Conservation (phyloP, 2,113 vertebrate genomes). For the Planiliza haematocheilus region DNA sequence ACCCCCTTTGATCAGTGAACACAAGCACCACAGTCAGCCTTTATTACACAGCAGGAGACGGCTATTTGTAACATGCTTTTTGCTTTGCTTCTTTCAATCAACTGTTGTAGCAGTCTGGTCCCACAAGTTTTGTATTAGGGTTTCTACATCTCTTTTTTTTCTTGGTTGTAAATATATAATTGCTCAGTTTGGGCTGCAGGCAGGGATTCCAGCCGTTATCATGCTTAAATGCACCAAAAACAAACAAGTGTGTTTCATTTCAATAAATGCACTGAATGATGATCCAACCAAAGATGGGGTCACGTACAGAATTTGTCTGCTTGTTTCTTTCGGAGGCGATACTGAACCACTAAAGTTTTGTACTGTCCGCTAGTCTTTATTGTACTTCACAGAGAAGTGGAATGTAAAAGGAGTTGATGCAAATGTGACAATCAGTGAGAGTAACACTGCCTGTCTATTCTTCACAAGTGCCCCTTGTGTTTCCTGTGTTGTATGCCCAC, state of each 20-base stretch:
- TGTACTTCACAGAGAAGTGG: conserved; percentile 35
- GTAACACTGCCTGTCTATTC: conserved; percentile 13
- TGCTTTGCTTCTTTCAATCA: conserved; percentile 48
- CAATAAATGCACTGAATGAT: conserved; percentile 69
- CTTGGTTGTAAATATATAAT: conserved; percentile 44
- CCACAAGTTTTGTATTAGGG: conserved; percentile 1
- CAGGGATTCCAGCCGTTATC: background rate
- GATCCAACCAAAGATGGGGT: background rate
- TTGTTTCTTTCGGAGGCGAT: conserved; percentile 16
- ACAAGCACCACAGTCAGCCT: conserved; percentile 38
- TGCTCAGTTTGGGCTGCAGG: conserved; percentile 30
- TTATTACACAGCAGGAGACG: conserved; percentile 43
- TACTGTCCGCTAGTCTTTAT: conserved; percentile 7
- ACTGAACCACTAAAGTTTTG: conserved; percentile 17
- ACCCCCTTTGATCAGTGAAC: conserved; percentile 53
- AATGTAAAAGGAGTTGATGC: conserved; percentile 24
- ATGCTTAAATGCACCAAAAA: conserved; percentile 42
- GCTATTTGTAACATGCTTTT: conserved; percentile 61
- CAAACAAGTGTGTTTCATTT: conserved; percentile 64
- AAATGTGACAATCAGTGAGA: conserved; percentile 36
- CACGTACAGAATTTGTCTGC: background rate
- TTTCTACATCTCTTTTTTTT: conserved; percentile 41
- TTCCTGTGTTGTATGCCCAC: conserved; percentile 48
- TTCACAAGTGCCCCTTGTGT: conserved; percentile 32
- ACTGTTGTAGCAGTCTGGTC: conserved; percentile 10